These are phyloP conservation scores for Pentalonia nigronervosa DNA, from an alignment of 1,140 invertebrate genomes.

Conservation along the genomic window DNA sequence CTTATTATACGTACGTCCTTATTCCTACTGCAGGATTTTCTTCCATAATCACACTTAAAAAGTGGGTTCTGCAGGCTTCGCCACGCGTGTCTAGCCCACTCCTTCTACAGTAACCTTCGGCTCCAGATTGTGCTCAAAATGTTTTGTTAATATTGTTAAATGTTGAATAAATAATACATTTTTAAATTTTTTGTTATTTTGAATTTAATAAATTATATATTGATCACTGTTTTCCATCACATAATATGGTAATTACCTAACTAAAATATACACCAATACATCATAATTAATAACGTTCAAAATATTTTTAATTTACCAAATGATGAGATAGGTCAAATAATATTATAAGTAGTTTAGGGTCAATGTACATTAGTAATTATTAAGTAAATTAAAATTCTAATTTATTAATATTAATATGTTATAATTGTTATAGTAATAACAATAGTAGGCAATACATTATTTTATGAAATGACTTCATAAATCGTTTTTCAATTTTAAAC, in stretches of 20 bases:
- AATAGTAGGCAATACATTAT: not conserved
- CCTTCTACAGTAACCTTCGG: too few species aligned
- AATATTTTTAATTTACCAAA: not conserved
- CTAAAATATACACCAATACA: not conserved
- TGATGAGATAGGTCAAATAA: not conserved
- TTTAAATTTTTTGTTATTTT: too few species aligned
- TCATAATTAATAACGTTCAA: not conserved
- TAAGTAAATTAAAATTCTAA: not conserved
- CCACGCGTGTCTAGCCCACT: too few species aligned
- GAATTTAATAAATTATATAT: not conserved
- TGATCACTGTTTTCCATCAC: not conserved
- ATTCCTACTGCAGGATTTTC: too few species aligned
- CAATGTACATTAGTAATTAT: not conserved
- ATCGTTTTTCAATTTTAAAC: not conserved
- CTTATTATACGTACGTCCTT: too few species aligned
- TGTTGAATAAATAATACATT: not conserved
- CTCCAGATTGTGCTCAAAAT: too few species aligned
- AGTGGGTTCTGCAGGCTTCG: too few species aligned
- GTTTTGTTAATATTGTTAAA: too few species aligned
- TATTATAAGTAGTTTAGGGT: not conserved
- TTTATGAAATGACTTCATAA: not conserved
- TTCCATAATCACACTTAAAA: too few species aligned
- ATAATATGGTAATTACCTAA: not conserved
- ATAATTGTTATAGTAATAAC: not conserved
- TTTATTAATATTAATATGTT: not conserved